Base-by-base conservation (phyloP, 1,140 invertebrate genomes). In the Sarcophaga peregrina region DNA sequence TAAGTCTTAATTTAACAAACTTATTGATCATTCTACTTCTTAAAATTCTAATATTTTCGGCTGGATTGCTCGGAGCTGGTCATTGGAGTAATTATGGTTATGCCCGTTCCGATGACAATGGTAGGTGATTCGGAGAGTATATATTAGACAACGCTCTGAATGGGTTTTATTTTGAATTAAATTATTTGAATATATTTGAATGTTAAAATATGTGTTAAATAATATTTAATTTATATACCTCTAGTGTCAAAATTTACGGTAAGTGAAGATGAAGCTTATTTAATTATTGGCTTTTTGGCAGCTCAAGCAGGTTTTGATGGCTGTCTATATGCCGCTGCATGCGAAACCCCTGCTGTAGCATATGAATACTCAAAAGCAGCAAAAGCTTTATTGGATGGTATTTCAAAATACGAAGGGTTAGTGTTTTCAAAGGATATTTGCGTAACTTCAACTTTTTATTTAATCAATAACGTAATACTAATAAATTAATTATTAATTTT, bases 1-100 rank as follows among this genome's bases (percentile, higher is more conserved):
- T 97, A 8, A 97, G 96, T 85, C 88, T 97, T 25, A 97, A 97
- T 90, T 89, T 97, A 45, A 96, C 95, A 0, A 97, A 96, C 89
- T 90, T 97, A 83, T 90, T 97, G 48, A 93, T 97, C 75, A 91
- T 97, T 20, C 91, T 97, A 47, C 92, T 97, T 6, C 91, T 97
- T 47, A 97, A 97, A 91, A 95, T 95, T 0, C 91, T 97, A 0
- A 94, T 97, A 48, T 93, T 96, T 80, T 95, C 95, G 4, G 95
- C 95, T 47, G 95, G 95, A 0, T 94, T 95, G 86, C 91, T 95
- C 84, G 95, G 94, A n/a, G 93, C 93, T 5, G 93, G 93, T 8
- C 92, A 92, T 48, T 93, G 92, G 91, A 93, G 92, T 85, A 91
- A 92, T 80, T 91, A 93, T 78, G 91, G 92, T 82, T 92, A 89